Evolutionary conservation across 37 sponge, comb jelly and placozoan species (phyloP).

Genomic region (Cliona cf. orientalis): DNA sequence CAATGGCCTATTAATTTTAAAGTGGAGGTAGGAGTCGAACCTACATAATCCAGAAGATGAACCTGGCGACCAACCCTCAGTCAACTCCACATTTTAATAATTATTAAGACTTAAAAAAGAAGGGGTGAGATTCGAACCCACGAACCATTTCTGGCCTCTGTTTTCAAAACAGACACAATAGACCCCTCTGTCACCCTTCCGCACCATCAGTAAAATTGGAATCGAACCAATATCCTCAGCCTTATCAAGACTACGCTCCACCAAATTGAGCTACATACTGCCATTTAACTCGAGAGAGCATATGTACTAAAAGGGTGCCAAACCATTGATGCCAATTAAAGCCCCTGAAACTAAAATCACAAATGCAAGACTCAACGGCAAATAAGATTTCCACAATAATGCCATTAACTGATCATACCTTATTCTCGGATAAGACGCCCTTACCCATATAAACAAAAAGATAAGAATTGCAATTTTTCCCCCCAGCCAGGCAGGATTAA

Average conservation of each 20-base stretch:
- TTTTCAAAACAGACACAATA: too few relatives aligned
- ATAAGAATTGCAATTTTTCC: conserved; percentile 50
- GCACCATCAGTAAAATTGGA: conserved; percentile 26
- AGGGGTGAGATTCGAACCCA: too few relatives aligned
- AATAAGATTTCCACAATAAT: conserved; percentile 80
- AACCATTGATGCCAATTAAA: conserved; percentile 58
- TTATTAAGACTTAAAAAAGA: too few relatives aligned
- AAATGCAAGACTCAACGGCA: conserved; percentile 76
- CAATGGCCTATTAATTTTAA: too few relatives aligned
- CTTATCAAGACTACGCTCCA: conserved; percentile 55
- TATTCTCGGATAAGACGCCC: conserved; percentile 67
- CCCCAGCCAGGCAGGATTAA: conserved; percentile 38
- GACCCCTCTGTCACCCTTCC: background rate
- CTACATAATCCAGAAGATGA: conserved; percentile 71
- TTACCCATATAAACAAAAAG: conserved; percentile 74
- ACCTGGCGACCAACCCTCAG: conserved; percentile 66
- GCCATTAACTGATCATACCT: conserved; percentile 85
- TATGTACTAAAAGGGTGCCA: conserved; percentile 38
- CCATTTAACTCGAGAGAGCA: conserved; percentile 9
- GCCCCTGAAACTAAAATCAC: conserved; percentile 63
- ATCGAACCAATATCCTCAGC: conserved; percentile 65
- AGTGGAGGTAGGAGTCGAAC: conserved; percentile 73
- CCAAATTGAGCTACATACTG: conserved; percentile 55
- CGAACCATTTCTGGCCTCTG: too few relatives aligned
- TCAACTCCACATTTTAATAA: too few relatives aligned